Base-by-base conservation (phyloP, 2,888 invertebrate species). In the Hyppa rectilinea region DNA sequence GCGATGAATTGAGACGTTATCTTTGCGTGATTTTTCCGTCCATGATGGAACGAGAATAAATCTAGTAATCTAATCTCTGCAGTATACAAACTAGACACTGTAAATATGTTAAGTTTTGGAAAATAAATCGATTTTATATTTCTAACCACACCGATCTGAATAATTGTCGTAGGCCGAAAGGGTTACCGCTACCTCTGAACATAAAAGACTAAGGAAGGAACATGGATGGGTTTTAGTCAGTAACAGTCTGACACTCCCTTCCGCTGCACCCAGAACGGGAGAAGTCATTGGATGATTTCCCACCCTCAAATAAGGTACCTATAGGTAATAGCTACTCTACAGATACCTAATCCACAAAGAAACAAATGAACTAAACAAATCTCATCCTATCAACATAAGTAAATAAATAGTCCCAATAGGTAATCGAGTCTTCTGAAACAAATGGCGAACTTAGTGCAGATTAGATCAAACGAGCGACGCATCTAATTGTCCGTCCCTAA, bases 401-500 rank as follows among this genome's bases (percentile, higher is more conserved):
- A 81, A 85, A 71, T 80, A 81, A 82, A 78, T 75, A 70, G 45
- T 68, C 66, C 59, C 64, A 72, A 66, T 65, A 81, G 80, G 78
- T 81, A 82, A 86, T 87, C 78, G 82, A 72, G 60, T 78, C 66
- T 72, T 76, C 62, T 52, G 74, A 86, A 86, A 87, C 83, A 86
- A 86, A 88, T 88, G 80, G 80, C 82, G 20, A 82, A 84, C 78
- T 87, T 80, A 83, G 78, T 71, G 75, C 71, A 87, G 91, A 91
- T 91, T 88, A 87, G 78, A 87, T 87, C 84, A 83, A 86, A 89
- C 87, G 89, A 90, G 87, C 89, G 80, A 81, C 79, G 77, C 71
- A 81, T 85, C 85, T 87, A 88, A 91, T 91, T 87, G 87, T 85
- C 82, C 81, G 80, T 83, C 80, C 81, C 77, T 89, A 89, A 91